Evolutionary conservation across 2,113 vertebrate species (phyloP).

Genomic region (Chloebia gouldiae): DNA sequence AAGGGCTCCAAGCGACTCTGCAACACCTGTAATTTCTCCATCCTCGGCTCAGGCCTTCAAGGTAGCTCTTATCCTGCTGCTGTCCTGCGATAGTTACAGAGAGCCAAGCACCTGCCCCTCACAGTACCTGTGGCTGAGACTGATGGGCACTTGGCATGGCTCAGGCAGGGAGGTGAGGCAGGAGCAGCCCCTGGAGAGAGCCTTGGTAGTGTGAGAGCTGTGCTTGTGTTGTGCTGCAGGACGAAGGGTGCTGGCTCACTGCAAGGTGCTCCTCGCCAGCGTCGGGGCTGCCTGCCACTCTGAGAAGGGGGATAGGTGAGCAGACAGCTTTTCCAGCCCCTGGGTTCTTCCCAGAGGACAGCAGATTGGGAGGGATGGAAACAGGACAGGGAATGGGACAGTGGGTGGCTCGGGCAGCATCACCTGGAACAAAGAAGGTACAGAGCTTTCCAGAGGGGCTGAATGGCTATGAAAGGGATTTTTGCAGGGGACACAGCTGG

Average conservation of each 20-base stretch:
- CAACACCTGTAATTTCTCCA: slow-evolving; percentile 94
- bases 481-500: background rate
- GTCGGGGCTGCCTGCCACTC: slow-evolving; percentile 95
- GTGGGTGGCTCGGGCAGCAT: background rate
- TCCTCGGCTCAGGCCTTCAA: slow-evolving; percentile 83
- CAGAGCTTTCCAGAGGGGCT: background rate
- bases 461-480: background rate
- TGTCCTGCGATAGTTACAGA: fast-evolving
- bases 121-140: background rate
- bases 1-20: slow-evolving; percentile 80
- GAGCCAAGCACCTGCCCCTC: background rate
- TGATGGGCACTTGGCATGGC: fast-evolving
- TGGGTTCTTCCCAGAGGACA: background rate
- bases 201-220: background rate
- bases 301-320: slow-evolving; percentile 82
- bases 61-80: slow-evolving; percentile 53
- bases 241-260: slow-evolving; percentile 79
- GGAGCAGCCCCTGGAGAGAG: fast-evolving
- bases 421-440: background rate
- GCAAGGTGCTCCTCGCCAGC: slow-evolving; percentile 84
- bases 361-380: background rate
- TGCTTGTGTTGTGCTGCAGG: slow-evolving; percentile 70
- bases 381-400: fast-evolving
- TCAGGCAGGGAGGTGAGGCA: background rate
- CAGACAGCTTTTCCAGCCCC: background rate